Percentiles rank a stretch among this genome's conserved stretches.
Conservation (phyloP, 2,113 vertebrate genomes). For the Symphodus melops region DNA sequence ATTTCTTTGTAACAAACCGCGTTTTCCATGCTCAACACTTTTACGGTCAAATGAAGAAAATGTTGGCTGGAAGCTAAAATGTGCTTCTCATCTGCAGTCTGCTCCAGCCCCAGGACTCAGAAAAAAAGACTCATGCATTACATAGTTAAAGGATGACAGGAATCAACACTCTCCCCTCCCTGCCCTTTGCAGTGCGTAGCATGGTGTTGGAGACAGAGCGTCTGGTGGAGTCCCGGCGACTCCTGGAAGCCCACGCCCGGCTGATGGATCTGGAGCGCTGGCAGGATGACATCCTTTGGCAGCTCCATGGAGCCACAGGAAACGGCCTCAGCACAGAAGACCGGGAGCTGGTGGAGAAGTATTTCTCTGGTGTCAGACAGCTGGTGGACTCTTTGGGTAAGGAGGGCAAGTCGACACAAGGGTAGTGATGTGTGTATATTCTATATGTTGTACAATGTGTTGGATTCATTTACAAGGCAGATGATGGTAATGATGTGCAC, state of each 20-base stretch:
- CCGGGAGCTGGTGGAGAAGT: conserved; percentile 81
- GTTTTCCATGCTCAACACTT: no score
- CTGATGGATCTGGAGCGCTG: conserved; percentile 92
- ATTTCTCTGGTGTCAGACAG: conserved; percentile 88
- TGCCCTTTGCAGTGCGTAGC: conserved; percentile 83
- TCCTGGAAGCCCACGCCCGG: conserved; percentile 90
- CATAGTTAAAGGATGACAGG: no score
- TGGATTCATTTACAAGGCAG: not conserved
- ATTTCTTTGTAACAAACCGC: no score
- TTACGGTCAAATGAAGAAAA: no score
- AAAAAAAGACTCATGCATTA: no score
- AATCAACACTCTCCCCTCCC: no score
- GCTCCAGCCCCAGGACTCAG: no score
- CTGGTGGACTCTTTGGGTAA: conserved; percentile 88
- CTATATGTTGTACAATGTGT: not conserved
- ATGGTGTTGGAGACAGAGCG: conserved; percentile 86
- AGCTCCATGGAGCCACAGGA: conserved; percentile 77
- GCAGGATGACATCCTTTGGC: conserved; percentile 87
- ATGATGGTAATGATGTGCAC: no score
- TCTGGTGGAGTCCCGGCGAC: conserved; percentile 85
- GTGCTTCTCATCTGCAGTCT: no score
- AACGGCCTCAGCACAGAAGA: conserved; percentile 69
- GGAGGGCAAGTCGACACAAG: conserved; percentile 55
- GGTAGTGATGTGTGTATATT: not conserved
- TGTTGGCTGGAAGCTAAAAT: no score